Conservation (phyloP, 2,888 invertebrate species). For the Scrobipalpa atriplicella region DNA sequence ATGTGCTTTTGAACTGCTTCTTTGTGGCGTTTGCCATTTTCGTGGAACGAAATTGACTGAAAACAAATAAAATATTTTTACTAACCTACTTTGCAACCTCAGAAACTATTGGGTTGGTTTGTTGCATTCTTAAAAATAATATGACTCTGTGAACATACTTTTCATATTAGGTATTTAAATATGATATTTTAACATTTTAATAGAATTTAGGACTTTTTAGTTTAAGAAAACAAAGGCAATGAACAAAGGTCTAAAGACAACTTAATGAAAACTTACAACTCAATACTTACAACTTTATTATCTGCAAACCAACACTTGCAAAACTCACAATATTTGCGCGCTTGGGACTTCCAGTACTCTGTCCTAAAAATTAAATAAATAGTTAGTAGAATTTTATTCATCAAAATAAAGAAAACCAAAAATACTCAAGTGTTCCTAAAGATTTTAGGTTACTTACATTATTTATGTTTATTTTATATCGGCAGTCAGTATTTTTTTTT, state of each 20-base stretch:
- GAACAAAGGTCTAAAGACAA: background rate
- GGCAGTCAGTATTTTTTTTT: background rate
- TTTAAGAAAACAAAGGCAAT: too few species aligned
- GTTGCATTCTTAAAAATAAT: background rate
- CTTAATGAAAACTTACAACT: background rate
- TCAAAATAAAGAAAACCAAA: background rate
- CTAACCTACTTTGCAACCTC: background rate
- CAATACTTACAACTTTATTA: conserved; percentile 91
- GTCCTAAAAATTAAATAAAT: conserved; percentile 85
- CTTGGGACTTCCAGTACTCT: conserved; percentile 98
- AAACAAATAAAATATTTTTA: conserved; percentile 42
- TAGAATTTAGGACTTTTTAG: too few species aligned
- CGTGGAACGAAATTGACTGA: conserved; percentile 97
- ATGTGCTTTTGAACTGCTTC: conserved; percentile 95
- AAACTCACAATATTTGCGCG: conserved; percentile 97
- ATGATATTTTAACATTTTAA: too few species aligned
- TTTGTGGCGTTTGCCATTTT: conserved; percentile 95
- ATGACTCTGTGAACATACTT: too few species aligned
- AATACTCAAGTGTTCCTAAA: too few species aligned
- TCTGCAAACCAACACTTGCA: conserved; percentile 99
- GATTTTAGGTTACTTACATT: background rate
- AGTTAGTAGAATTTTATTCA: background rate
- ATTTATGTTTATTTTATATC: background rate
- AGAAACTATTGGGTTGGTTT: too few species aligned
- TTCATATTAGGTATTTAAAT: too few species aligned